Conservation (phyloP, 2,113 vertebrate species). For the Cynocephalus volans region DNA sequence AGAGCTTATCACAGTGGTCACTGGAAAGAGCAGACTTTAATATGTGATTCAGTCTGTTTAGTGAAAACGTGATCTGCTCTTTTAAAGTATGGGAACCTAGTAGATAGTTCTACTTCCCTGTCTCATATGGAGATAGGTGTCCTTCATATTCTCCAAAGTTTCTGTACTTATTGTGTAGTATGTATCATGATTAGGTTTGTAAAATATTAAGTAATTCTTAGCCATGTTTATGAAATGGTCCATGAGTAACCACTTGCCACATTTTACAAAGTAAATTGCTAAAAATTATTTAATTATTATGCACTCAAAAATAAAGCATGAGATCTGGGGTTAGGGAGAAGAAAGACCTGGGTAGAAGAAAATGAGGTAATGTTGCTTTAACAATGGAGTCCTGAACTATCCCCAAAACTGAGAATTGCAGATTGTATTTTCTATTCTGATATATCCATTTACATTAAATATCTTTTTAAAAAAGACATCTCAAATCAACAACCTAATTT, state of each 20-base stretch:
- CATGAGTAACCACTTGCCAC: not conserved
- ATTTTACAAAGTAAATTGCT: not conserved
- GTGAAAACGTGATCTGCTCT: not conserved
- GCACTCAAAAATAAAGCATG: not conserved
- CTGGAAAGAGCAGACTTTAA: not conserved
- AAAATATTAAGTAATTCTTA: conserved; percentile 12
- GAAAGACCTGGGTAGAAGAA: not conserved
- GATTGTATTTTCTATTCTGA: not conserved
- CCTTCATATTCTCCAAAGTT: not conserved
- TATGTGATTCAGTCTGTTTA: not conserved
- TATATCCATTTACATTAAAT: not conserved
- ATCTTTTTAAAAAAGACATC: too few species aligned
- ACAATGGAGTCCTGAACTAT: not conserved
- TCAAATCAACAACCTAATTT: too few species aligned
- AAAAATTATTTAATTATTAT: not conserved
- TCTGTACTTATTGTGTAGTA: not conserved
- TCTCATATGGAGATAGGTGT: not conserved
- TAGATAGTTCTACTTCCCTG: not conserved
- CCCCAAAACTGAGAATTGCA: not conserved
- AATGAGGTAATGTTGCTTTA: not conserved
- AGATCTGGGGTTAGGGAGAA: not conserved
- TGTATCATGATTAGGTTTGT: not conserved
- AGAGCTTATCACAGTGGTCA: not conserved
- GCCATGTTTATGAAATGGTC: not conserved
- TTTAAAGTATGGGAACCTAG: not conserved